phyloP scores from a whole-genome alignment of 2,113 vertebrate genomes.

The Nymphicus hollandicus region DNA sequence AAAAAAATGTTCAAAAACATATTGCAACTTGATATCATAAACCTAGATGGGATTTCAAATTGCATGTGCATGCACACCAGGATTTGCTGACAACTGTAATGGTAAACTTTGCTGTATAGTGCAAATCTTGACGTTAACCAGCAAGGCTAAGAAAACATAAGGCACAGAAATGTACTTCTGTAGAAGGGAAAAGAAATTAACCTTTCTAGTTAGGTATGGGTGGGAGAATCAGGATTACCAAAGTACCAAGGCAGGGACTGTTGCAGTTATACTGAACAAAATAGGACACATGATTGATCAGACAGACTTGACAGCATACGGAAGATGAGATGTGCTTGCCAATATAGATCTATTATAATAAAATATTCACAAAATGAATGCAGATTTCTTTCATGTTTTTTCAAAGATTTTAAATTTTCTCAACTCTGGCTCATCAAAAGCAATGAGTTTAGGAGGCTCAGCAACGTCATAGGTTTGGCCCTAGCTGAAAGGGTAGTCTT shows the following conservation, averaged over 20 bases:
- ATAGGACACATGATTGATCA: not conserved
- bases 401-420: not conserved
- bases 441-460: not conserved
- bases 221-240: not conserved
- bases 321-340: not conserved
- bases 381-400: not conserved
- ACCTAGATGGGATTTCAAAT: not conserved
- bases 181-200: not conserved
- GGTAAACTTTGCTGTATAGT: not conserved
- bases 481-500: not conserved
- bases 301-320: not conserved
- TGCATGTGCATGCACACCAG: not conserved
- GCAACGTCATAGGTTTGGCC: not conserved
- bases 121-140: not conserved
- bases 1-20: not conserved
- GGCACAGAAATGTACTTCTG: not conserved
- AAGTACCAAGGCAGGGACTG: not conserved
- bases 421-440: not conserved
- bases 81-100: not conserved
- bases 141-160: not conserved
- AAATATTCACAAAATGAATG: not conserved
- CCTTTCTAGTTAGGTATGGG: not conserved
- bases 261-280: not conserved
- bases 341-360: not conserved
- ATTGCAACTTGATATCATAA: not conserved